Evolutionary conservation across 2,888 invertebrate genomes (phyloP).

Genomic region (Leucania comma): DNA sequence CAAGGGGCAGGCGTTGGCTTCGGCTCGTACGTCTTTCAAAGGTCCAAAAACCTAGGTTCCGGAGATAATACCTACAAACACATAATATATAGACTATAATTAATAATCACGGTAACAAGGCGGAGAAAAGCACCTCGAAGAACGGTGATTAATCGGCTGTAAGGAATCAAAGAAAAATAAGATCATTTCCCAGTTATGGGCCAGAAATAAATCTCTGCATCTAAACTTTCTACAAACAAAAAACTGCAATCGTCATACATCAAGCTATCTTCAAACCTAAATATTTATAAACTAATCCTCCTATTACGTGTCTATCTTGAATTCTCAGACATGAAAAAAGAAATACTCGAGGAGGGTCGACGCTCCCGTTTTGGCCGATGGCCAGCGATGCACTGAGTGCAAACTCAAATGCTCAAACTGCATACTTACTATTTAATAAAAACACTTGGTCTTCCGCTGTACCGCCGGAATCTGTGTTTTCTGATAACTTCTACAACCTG

Average conservation of each 20-base stretch:
- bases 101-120: too few relatives aligned
- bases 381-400: constrained; percentile 75
- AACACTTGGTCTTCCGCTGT: too few relatives aligned
- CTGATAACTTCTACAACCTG: too few relatives aligned
- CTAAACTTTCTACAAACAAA: constrained; percentile 30
- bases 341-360: constrained; percentile 71
- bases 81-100: not conserved
- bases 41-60: too few relatives aligned
- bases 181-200: constrained; percentile 29
- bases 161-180: constrained; percentile 26
- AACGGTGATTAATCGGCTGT: not conserved
- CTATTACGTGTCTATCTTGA: constrained; percentile 60
- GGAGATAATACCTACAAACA: too few relatives aligned
- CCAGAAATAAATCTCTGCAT: constrained; percentile 32
- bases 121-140: not conserved
- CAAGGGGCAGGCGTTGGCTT: too few relatives aligned
- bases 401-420: constrained; percentile 67
- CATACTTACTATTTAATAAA: too few relatives aligned
- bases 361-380: constrained; percentile 77
- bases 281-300: constrained; percentile 52
- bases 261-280: constrained; percentile 37
- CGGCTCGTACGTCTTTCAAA: too few relatives aligned
- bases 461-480: too few relatives aligned
- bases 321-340: constrained; percentile 71
- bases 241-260: constrained; percentile 45